Conservation (phyloP, 2,888 invertebrate genomes). For the Nymphalis polychloros region DNA sequence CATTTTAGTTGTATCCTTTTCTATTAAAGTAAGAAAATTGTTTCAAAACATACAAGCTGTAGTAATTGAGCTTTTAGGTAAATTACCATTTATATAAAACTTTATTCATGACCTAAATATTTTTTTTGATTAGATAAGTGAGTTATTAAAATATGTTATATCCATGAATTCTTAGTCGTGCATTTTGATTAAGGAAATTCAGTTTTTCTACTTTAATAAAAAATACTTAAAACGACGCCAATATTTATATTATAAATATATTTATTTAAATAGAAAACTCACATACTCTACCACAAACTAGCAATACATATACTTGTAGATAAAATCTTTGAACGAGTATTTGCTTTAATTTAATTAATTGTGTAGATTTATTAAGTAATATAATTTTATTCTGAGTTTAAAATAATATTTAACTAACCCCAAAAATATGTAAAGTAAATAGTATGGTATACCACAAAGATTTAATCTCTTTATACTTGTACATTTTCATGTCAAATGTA, state of each 20-base stretch:
- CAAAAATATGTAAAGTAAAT: not conserved
- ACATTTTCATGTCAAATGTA: conserved; percentile 21
- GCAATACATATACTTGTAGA: too few relatives aligned
- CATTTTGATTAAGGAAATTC: too few relatives aligned
- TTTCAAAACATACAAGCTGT: not conserved
- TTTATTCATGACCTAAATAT: conserved; percentile 5
- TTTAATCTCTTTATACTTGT: conserved; percentile 2
- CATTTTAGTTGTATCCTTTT: conserved; percentile 7
- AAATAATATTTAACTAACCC: not conserved
- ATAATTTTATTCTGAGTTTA: not conserved
- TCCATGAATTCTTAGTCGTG: too few relatives aligned
- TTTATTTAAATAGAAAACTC: too few relatives aligned
- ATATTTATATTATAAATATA: too few relatives aligned
- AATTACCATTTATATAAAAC: conserved; percentile 7
- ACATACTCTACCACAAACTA: too few relatives aligned
- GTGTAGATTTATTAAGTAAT: too few relatives aligned
- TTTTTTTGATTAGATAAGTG: not conserved
- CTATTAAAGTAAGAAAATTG: conserved; percentile 6
- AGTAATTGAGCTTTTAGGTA: conserved; percentile 12
- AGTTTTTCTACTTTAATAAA: too few relatives aligned
- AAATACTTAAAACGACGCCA: too few relatives aligned
- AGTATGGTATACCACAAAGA: not conserved
- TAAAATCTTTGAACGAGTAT: too few relatives aligned
- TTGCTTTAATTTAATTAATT: too few relatives aligned
- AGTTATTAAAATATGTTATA: not conserved